These are phyloP conservation scores for Cyphomyrus discorhynchus DNA, from an alignment of 2,113 vertebrate species.

Conservation along the genomic window DNA sequence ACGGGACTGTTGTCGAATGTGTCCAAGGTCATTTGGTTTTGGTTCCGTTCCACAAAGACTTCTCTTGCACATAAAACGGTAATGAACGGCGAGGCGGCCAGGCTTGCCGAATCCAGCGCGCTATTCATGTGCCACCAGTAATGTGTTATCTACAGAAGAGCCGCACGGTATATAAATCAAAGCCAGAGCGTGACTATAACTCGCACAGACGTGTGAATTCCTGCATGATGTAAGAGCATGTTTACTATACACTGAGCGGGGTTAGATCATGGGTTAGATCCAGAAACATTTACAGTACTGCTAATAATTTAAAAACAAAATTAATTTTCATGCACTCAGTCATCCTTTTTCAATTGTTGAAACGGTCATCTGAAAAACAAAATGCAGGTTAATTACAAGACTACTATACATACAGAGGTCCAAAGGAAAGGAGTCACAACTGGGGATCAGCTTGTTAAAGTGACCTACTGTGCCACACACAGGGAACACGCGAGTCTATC, in stretches of 20 bases:
- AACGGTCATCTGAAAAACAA: background rate
- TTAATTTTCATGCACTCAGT: background rate
- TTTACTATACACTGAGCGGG: background rate
- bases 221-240: background rate
- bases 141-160: constrained; percentile 46
- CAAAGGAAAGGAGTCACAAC: background rate
- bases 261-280: background rate
- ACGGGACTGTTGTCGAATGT: constrained; percentile 46
- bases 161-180: constrained; percentile 13
- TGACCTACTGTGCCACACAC: background rate
- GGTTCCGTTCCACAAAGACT: constrained; percentile 48
- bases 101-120: constrained; percentile 34
- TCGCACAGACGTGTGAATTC: background rate
- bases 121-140: constrained; percentile 29
- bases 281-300: background rate
- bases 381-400: background rate
- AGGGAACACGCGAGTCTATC: background rate
- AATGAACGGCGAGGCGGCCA: constrained; percentile 52
- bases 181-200: constrained; percentile 28
- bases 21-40: constrained; percentile 63
- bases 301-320: background rate
- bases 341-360: background rate
- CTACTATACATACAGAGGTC: background rate
- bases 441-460: background rate
- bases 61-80: constrained; percentile 52